These are phyloP conservation scores for Ptychodera flava DNA, from an alignment of 35 echinoderm and acorn worm species.

Conservation along the genomic window DNA sequence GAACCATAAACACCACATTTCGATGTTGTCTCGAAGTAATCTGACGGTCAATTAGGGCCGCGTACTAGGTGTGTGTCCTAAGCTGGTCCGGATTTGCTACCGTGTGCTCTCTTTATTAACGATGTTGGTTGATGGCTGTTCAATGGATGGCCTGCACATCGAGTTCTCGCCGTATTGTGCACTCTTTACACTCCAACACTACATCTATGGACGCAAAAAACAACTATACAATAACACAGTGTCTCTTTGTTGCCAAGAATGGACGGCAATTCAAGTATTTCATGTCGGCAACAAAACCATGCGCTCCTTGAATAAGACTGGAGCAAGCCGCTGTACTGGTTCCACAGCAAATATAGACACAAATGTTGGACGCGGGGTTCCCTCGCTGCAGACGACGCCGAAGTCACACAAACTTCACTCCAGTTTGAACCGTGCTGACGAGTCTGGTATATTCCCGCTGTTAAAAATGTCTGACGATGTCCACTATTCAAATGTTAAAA, in stretches of 20 bases:
- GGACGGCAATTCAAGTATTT: not conserved
- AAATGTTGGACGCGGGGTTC: no score
- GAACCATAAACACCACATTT: not conserved
- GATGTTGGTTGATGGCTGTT: not conserved
- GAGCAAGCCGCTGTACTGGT: no score
- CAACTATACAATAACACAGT: slow-evolving; percentile 1
- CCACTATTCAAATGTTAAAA: no score
- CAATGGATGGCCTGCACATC: not conserved
- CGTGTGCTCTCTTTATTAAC: no score
- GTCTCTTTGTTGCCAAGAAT: not conserved
- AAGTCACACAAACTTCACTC: no score
- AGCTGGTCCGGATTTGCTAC: not conserved
- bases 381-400: no score
- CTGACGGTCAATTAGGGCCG: not conserved
- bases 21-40: not conserved
- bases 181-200: not conserved
- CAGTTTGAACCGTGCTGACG: no score
- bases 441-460: no score
- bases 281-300: not conserved
- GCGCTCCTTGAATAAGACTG: not conserved
- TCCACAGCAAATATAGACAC: no score
- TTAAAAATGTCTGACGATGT: no score
- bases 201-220: not conserved
- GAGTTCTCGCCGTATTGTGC: not conserved
- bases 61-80: not conserved